phyloP scores from a whole-genome alignment of 2,888 invertebrate species.

The Cheiracanthium punctorium region DNA sequence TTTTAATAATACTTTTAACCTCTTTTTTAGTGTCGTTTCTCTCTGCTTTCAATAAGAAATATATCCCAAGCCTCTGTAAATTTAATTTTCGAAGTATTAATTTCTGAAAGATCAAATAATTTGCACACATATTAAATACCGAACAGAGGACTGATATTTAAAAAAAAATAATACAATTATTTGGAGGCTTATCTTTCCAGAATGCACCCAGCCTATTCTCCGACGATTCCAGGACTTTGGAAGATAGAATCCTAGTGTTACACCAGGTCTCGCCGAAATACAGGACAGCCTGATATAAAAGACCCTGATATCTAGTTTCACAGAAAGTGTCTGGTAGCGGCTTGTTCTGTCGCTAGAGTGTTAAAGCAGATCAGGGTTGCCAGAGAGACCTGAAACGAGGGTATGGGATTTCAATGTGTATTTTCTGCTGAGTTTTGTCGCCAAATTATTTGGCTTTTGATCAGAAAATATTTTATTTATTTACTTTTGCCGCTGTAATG shows the following conservation, averaged over 20 bases:
- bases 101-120: too few species aligned
- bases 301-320: not conserved
- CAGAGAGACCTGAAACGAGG: not conserved
- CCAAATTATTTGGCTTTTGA: not conserved
- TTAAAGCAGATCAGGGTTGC: constrained; percentile 54
- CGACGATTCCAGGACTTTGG: not conserved
- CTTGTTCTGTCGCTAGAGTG: constrained; percentile 47
- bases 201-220: not conserved
- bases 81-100: too few species aligned
- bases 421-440: not conserved
- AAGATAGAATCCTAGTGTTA: not conserved
- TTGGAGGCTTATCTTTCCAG: not conserved
- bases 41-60: too few species aligned
- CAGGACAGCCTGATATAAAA: constrained; percentile 37
- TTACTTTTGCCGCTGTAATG: too few species aligned
- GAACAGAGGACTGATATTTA: too few species aligned
- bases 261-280: not conserved
- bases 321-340: constrained; percentile 14
- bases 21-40: too few species aligned
- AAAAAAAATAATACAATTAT: constrained; percentile 1
- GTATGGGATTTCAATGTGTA: not conserved
- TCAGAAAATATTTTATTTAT: too few species aligned
- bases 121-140: too few species aligned
- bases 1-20: too few species aligned
- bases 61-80: too few species aligned